phyloP scores from a whole-genome alignment of 2,888 invertebrate genomes.

The Clanis bilineata region DNA sequence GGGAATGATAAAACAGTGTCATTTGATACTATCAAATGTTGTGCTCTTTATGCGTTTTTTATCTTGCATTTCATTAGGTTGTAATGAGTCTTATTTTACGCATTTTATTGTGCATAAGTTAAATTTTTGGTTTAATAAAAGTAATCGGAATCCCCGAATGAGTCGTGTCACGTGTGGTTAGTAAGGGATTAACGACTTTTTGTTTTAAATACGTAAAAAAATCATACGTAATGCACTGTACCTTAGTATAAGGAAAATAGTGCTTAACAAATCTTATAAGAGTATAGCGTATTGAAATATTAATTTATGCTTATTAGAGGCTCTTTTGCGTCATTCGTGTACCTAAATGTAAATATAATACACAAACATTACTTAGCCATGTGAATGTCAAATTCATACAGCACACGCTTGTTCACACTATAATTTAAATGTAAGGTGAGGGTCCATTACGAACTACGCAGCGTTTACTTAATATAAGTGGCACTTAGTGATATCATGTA shows the following conservation, averaged over 20 bases:
- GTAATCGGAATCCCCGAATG: background rate
- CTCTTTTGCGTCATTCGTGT: no score
- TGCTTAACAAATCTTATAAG: no score
- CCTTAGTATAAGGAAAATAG: no score
- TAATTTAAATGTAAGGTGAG: conserved; percentile 46
- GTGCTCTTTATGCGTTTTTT: background rate
- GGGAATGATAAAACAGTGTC: background rate
- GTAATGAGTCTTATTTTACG: background rate
- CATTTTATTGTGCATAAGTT: background rate
- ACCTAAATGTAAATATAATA: background rate
- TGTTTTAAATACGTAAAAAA: background rate
- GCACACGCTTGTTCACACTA: conserved; percentile 24
- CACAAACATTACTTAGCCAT: background rate
- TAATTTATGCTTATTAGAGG: no score
- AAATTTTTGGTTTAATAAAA: background rate
- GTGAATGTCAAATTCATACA: background rate
- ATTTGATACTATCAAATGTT: background rate
- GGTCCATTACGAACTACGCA: conserved; percentile 55
- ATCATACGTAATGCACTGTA: no score
- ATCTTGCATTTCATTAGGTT: background rate
- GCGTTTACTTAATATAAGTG: conserved; percentile 65
- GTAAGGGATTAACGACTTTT: no score
- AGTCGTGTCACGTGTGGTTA: no score
- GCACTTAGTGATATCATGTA: conserved; percentile 56
- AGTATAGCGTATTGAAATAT: no score